phyloP scores from a whole-genome alignment of 2,888 invertebrate genomes.

The Helleia helle region DNA sequence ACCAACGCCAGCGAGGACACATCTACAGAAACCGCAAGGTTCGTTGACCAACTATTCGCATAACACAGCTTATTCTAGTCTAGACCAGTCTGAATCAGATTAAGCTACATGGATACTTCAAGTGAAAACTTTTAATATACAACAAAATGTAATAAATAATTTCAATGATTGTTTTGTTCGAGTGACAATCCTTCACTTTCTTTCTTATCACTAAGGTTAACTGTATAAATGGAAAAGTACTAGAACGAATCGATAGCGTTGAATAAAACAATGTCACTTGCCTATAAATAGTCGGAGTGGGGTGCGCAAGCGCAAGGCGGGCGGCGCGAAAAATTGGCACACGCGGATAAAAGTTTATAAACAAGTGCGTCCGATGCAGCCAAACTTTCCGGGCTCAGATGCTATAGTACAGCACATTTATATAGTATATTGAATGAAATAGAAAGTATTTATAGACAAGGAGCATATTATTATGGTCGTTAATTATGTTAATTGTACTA shows the following conservation, averaged over 20 bases:
- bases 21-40: slow-evolving; percentile 4
- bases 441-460: neutral
- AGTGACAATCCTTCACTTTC: slow-evolving; percentile 11
- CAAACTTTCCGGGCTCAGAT: slow-evolving; percentile 9
- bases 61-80: no score
- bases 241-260: slow-evolving; percentile 34
- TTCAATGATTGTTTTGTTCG: neutral
- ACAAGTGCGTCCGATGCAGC: slow-evolving; percentile 15
- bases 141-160: neutral
- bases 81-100: neutral
- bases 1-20: slow-evolving; percentile 1
- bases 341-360: slow-evolving; percentile 27
- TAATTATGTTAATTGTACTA: no score
- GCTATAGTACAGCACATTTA: neutral
- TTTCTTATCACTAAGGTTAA: slow-evolving; percentile 38
- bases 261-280: slow-evolving; percentile 61
- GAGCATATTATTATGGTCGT: no score
- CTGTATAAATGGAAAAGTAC: slow-evolving; percentile 67
- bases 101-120: no score
- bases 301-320: slow-evolving; percentile 31
- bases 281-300: slow-evolving; percentile 52
- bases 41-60: neutral
- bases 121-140: neutral
- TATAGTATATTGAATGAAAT: neutral
- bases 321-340: slow-evolving; percentile 47